A percentile compares a stretch with the other conserved stretches of the same genome.
phyloP scores from a whole-genome alignment of 1,140 invertebrate species.

The Pseudachorutes palmiensis region DNA sequence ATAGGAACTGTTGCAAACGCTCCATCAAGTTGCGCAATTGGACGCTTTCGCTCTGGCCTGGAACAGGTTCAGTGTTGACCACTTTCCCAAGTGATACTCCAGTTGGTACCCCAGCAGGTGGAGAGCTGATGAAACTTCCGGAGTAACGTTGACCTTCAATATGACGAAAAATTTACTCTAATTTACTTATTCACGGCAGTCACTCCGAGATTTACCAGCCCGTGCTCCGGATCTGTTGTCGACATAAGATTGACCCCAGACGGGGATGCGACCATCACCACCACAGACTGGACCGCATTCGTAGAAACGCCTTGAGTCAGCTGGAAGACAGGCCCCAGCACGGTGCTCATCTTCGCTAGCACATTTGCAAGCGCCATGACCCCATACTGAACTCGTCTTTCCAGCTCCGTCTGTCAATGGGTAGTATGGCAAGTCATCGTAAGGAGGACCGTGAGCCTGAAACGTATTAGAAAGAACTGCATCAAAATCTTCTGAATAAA shows the following conservation, averaged over 20 bases:
- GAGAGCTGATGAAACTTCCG: slow-evolving; percentile 23
- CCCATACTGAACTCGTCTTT: slow-evolving; percentile 29
- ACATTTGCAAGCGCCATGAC: slow-evolving; percentile 28
- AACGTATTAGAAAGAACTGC: neutral
- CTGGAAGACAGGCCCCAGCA: slow-evolving; percentile 21
- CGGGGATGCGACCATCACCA: slow-evolving; percentile 26
- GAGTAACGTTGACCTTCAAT: slow-evolving; percentile 28
- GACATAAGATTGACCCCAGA: slow-evolving; percentile 29
- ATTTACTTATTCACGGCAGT: no score
- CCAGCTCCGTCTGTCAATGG: slow-evolving; percentile 20
- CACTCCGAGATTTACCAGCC: slow-evolving; percentile 13
- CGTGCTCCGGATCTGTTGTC: slow-evolving; percentile 17
- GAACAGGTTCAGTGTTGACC: neutral
- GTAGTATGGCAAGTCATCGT: neutral
- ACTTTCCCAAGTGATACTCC: slow-evolving; percentile 21
- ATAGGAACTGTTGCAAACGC: slow-evolving; percentile 33
- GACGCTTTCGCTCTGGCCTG: slow-evolving; percentile 30
- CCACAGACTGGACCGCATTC: slow-evolving; percentile 29
- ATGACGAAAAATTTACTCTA: neutral
- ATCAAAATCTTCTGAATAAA: neutral
- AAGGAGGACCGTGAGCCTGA: slow-evolving; percentile 33
- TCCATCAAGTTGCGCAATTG: slow-evolving; percentile 32
- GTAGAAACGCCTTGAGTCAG: slow-evolving; percentile 32
- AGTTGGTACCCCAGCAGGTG: slow-evolving; percentile 26
- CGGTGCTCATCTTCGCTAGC: slow-evolving; percentile 33